These are phyloP conservation scores for Premnoplex brunnescens DNA, from an alignment of 2,797 vertebrate genomes.

Conservation along the genomic window DNA sequence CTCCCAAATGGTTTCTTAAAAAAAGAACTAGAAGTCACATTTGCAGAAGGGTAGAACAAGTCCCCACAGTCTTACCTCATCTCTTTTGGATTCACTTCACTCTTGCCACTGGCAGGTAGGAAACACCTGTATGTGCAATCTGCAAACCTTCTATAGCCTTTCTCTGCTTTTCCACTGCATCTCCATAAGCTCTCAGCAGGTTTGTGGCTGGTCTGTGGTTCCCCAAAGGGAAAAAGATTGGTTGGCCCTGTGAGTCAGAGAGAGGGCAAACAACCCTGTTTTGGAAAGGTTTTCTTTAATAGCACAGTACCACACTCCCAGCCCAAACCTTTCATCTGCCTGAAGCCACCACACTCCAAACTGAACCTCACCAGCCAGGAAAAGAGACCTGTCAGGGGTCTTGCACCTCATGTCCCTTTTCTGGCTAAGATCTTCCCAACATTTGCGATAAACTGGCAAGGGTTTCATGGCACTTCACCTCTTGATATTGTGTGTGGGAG, in stretches of 20 bases:
- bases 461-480: not conserved
- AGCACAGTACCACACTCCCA: not conserved
- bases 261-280: not conserved
- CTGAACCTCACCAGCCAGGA: not conserved
- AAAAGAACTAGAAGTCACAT: not conserved
- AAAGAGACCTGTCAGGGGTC: not conserved
- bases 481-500: not conserved
- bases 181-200: not conserved
- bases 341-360: not conserved
- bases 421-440: not conserved
- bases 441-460: not conserved
- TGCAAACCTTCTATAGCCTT: not conserved
- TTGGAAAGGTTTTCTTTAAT: not conserved
- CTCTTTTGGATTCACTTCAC: not conserved
- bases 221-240: not conserved
- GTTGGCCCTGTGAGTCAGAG: not conserved
- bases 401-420: not conserved
- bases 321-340: not conserved
- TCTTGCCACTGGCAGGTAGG: not conserved
- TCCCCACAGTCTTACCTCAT: not conserved
- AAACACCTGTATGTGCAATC: not conserved
- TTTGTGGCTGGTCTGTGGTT: not conserved
- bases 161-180: not conserved
- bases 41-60: not conserved
- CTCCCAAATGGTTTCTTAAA: not conserved